These are phyloP conservation scores for Desmodus rotundus DNA, from an alignment of 2,113 vertebrate genomes.

Conservation along the genomic window DNA sequence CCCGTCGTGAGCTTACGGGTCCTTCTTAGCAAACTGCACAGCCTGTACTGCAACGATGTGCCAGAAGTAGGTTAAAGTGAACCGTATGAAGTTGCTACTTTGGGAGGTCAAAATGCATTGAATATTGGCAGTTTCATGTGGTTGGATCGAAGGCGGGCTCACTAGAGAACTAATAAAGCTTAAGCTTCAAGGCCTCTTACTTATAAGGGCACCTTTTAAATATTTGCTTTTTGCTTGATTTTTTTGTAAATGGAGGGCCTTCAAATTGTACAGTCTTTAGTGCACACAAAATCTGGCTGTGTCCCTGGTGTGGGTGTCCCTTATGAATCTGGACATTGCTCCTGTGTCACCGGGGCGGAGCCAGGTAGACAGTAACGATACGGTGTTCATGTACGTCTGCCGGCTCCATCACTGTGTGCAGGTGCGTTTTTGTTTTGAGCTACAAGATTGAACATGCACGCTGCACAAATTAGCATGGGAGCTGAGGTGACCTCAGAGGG, in stretches of 20 bases:
- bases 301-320: background rate
- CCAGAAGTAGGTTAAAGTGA: background rate
- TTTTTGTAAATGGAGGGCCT: background rate
- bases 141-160: background rate
- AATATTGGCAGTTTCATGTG: background rate
- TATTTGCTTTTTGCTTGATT: background rate
- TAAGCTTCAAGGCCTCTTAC: background rate
- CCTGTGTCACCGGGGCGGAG: background rate
- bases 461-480: background rate
- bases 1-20: background rate
- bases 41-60: background rate
- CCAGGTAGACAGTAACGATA: background rate
- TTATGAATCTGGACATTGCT: background rate
- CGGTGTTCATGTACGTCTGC: accelerated
- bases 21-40: background rate
- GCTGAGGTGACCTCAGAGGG: background rate
- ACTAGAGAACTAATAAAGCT: background rate
- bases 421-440: background rate
- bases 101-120: background rate
- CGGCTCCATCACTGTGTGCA: background rate
- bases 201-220: background rate
- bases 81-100: background rate
- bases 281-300: background rate
- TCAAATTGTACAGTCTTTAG: background rate
- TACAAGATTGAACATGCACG: background rate